Conservation (phyloP, 2,797 vertebrate genomes). For the Heliangelus exortis region DNA sequence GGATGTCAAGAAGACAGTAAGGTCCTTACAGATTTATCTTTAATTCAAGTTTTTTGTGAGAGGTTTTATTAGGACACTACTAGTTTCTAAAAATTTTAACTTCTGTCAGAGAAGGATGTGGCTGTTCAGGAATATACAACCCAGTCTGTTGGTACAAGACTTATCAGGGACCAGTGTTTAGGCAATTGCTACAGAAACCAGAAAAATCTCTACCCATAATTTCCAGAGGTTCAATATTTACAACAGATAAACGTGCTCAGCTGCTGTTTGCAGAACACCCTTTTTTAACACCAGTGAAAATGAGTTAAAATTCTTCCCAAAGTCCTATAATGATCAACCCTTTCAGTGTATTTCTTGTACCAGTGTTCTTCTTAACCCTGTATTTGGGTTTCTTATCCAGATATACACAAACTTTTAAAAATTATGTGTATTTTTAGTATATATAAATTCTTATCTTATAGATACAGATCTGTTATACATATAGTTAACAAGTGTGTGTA, state of each 20-base stretch:
- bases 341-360: background rate
- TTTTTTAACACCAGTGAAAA: background rate
- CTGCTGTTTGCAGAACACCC: background rate
- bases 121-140: background rate
- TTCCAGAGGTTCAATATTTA: slow-evolving; percentile 13
- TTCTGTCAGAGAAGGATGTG: background rate
- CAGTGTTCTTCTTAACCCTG: background rate
- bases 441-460: background rate
- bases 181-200: slow-evolving; percentile 1
- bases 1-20: background rate
- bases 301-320: background rate
- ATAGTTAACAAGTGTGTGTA: fast-evolving
- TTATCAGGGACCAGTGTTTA: background rate
- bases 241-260: background rate
- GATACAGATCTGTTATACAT: background rate
- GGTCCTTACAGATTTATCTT: background rate
- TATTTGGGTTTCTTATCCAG: background rate
- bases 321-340: background rate
- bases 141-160: background rate
- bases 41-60: background rate
- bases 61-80: background rate
- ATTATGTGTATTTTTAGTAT: background rate
- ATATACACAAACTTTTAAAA: background rate
- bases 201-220: background rate
- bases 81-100: background rate